Evolutionary conservation across 2,113 vertebrate species (phyloP), one percentile per base, ranked within the genome.

Genomic region (Drymodes brunneopygia): DNA sequence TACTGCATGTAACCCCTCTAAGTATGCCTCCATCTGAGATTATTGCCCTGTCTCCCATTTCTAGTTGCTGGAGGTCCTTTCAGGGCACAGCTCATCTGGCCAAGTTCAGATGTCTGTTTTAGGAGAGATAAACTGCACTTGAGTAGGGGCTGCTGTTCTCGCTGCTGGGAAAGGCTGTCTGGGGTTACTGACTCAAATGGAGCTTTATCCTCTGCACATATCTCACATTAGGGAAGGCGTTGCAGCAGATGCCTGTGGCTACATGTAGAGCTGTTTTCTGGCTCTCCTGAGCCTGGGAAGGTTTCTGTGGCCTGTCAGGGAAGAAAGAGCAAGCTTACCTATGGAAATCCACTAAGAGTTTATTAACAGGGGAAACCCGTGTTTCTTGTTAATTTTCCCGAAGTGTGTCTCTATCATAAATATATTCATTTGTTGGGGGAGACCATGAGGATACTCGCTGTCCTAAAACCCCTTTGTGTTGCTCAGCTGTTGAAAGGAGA

Each of bases 371-470:
- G 18, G n/a, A 84, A 78, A 42, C 0, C 1, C 38, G 3, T 25
- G 28, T n/a, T 93, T 71, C 20, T 56, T 67, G 4, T 45, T 50
- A 50, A 24, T 79, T 65, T 90, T 82, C 4, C n/a, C 6, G 23
- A 21, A n/a, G 7, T 15, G 3, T 45, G 21, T 4, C 11, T 89
- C 16, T 27, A 38, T 27, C 57, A 29, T 29, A 67, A 88, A 83
- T 8, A 31, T n/a, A 45, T 45, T 77, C 0, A 2, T 44, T 57
- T 9, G 1, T 3, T 33, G 11, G 5, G 3, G 5, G 11, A 50
- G 28, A 56, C 11, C 10, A 20, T 53, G 44, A 81, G 35, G 38
- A 23, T 60, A 11, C 1, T 54, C 35, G 36, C 27, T 36, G 33
- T 22, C 18, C 24, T 87, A 53, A 71, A 69, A 79, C 11, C 25